phyloP scores from a whole-genome alignment of 2,888 invertebrate genomes.

The Orthosia incerta region DNA sequence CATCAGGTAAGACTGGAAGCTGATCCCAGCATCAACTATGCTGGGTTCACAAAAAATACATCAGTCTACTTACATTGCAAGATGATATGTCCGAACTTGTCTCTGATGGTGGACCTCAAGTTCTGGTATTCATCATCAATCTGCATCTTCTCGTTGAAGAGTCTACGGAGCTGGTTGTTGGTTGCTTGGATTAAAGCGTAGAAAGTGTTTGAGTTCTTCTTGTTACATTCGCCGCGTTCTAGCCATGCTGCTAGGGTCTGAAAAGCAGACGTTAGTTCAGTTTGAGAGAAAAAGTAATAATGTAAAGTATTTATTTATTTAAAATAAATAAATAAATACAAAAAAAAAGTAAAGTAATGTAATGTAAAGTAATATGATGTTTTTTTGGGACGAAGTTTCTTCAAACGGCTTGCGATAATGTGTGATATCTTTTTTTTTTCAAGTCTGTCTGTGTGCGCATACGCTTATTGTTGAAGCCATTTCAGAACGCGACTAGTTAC shows the following conservation, averaged over 20 bases:
- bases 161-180: conserved; percentile 97
- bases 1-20: neutral
- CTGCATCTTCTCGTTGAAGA: conserved; percentile 95
- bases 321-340: no score
- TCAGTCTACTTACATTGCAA: conserved; percentile 95
- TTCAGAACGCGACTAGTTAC: no score
- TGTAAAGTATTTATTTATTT: no score
- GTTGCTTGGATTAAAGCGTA: conserved; percentile 98
- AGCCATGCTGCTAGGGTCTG: conserved; percentile 96
- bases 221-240: conserved; percentile 97
- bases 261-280: conserved; percentile 16
- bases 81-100: conserved; percentile 95
- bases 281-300: neutral
- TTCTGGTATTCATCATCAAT: conserved; percentile 96
- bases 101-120: conserved; percentile 94
- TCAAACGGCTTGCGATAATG: no score
- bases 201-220: conserved; percentile 96
- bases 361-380: no score
- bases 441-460: no score
- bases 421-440: no score
- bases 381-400: neutral
- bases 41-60: neutral
- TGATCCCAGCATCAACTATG: neutral
- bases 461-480: no score
- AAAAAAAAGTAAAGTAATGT: no score